Evolutionary conservation across 2,888 invertebrate genomes (phyloP), one percentile per base, ranked within the genome.

Genomic region (Brachyopa scutellaris): DNA sequence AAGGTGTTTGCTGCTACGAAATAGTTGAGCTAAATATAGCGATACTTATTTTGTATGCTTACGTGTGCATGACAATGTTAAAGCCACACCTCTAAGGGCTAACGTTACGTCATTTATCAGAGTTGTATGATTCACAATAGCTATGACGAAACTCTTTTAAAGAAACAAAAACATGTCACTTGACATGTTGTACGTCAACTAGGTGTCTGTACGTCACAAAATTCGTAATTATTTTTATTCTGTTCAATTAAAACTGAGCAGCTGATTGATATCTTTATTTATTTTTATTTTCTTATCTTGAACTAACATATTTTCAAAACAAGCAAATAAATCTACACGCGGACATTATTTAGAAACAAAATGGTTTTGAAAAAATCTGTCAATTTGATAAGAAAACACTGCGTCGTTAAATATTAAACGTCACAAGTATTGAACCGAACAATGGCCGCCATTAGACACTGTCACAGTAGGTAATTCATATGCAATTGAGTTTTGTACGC

Each of bases 21-120:
- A 62, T 47, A 33, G 2, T 21, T 47, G 45, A 33, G 15, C 47
- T 36, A 33, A 36, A 62, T 33, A n/a, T 62, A 47, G 33, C 5
- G 19, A 36, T 15, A 13, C 1, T 19, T 40, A n/a, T 11, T 26
- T 40, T 17, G 26, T 7, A 42, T 29, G 15, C 38, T 15, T 40
- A 40, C 40, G 40, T 11, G 61, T 45, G 21, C 19, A n/a, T n/a
- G 19, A 45, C 15, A 3, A 29, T 42, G 7, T 26, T 26, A 7
- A 23, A 15, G 45, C 33, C 62, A 47, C 62, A 23, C 33, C 47
- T 62, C 13, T 13, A 36, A 21, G 19, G 9, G 33, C 11, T 13
- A 31, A 6, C 13, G 13, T 36, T 33, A 15, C 62, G 62, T 62
- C 62, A 61, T 31, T 33, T 23, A 17, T 17, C 26, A 26, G 6